Conservation (phyloP, 2,113 vertebrate genomes). For the Psittacara wagleri region DNA sequence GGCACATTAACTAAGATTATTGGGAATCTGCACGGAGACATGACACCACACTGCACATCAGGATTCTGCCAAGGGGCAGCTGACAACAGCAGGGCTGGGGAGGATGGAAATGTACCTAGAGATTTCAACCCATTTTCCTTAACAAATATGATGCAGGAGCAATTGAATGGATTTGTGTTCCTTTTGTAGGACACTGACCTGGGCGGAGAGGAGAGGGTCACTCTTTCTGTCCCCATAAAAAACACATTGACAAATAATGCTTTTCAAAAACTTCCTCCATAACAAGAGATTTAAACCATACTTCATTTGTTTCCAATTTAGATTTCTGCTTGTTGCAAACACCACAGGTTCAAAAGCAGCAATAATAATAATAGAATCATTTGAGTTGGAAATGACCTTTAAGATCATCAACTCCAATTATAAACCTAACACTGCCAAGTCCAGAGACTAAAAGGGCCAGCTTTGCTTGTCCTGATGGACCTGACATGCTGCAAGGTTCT, state of each 20-base stretch:
- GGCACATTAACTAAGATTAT: neutral
- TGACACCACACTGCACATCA: neutral
- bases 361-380: neutral
- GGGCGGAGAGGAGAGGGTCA: neutral
- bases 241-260: neutral
- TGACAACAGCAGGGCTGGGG: neutral
- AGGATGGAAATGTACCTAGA: neutral
- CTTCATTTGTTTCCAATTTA: neutral
- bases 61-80: neutral
- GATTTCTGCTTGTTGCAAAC: neutral
- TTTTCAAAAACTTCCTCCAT: neutral
- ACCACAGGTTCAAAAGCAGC: neutral
- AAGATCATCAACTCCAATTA: neutral
- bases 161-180: neutral
- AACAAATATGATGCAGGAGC: rapidly evolving
- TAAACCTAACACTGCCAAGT: neutral
- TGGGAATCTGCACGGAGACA: neutral
- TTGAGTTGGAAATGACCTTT: neutral
- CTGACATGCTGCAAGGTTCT: neutral
- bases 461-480: neutral
- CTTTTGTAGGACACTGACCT: neutral
- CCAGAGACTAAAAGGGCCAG: neutral
- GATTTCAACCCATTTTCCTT: neutral
- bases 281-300: neutral
- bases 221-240: neutral